Base-by-base conservation (phyloP, 2,888 invertebrate species). In the Stramonita haemastoma region DNA sequence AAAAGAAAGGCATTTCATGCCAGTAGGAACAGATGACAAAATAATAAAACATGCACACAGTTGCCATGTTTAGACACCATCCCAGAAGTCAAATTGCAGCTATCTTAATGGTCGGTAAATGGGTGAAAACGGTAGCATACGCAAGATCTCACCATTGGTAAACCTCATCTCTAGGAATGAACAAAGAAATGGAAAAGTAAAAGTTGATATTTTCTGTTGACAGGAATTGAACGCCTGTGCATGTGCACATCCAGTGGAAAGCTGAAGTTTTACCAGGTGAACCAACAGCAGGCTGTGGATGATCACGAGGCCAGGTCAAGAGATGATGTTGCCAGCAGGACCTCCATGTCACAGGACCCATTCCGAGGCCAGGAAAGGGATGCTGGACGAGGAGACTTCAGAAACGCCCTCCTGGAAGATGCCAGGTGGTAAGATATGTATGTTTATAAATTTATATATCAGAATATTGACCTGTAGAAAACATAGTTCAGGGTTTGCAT, bases 191-290 rank as follows among this genome's bases (percentile, higher is more conserved):
- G 46, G 46, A 46, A 46, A 5, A 5, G 2, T 46, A 46, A 46
- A 46, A 46, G 46, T 46, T 46, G 4, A 46, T 46, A 34, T 36
- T 56, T 13, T 60, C 87, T 46, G 70, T 89, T 92, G 91, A 8
- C 92, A 97, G 97, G 97, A 95, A 97, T 98, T 90, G 98, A 98
- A 94, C 97, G 98, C 86, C 96, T 98, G 60, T 98, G 98, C 95
- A 98, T 97, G 1, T 98, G 98, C 83, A 98, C 98, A 0, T 97
- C 97, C 93, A 97, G 97, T 89, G 98, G 98, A 8, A 97, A 97
- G 91, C 97, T 98, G 87, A 97, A 98, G 94, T 98, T 98, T 96
- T 95, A 95, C 92, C 95, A 95, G 90, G 90, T 94, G 46, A 93
- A 92, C 92, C 93, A 93, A 70, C 92, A 93, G 83, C 87, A 88